Base-by-base conservation (phyloP, 2,113 vertebrate genomes). In the Setophaga coronata region DNA sequence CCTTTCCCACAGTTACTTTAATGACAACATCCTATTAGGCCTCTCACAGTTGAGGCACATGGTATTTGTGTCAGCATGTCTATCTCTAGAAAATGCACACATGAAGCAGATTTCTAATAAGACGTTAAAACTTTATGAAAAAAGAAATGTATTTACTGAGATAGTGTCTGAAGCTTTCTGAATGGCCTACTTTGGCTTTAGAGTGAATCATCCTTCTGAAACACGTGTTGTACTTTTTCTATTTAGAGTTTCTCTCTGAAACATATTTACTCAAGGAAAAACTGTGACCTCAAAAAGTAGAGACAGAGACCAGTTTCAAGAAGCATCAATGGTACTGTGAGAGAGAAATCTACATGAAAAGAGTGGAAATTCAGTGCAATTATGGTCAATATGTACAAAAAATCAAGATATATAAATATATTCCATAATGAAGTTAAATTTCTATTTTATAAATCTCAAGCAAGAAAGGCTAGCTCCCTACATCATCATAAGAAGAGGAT, bases 61-160 rank as follows among this genome's bases (percentile, higher is more conserved):
- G 66, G 57, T 1, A 10, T 1, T 5, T 74, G 6, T 28, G 2
- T 17, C 18, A 82, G 7, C 0, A 1, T 25, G 16, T 38, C 26
- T 53, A 14, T 15, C 3, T 62, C 25, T 36, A 77, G 15, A 80
- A 6, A 87, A 28, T 23, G 7, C 15, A 85, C 9, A 17, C 11
- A 28, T 28, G 18, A 36, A 36, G 2, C 5, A 69, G 6, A 8
- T 65, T 84, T 77, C 12, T 77, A 69, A 38, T 11, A 33, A 42
- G 9, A 8, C 3, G 2, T 36, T 50, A 57, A 58, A 78, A 50
- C 7, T 40, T 38, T 34, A 6, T 64, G 19, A 76, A 72, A 18
- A n/a, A 20, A 25, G 5, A 21, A 23, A 14, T 87, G 0, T 45
- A 20, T 56, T 60, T 53, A 48, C 7, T 78, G 13, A 6, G 9